Conservation (phyloP, 2,888 invertebrate species). For the Drosophila peninsularis region DNA sequence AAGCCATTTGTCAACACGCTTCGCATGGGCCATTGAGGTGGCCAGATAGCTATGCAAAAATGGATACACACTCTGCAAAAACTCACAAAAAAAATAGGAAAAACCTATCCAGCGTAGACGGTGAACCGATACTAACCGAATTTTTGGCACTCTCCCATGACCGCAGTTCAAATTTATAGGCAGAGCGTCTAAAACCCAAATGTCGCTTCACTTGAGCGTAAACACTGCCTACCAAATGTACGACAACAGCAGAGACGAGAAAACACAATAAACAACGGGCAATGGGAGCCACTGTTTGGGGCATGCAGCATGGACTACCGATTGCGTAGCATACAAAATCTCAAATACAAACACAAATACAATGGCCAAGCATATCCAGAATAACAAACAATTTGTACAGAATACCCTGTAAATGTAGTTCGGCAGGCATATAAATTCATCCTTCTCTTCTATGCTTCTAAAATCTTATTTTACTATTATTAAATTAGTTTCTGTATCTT, state of each 20-base stretch:
- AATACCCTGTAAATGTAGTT: constrained; percentile 22
- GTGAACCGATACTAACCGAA: constrained; percentile 35
- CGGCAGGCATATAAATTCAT: too few relatives aligned
- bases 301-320: constrained; percentile 16
- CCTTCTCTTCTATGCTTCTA: too few relatives aligned
- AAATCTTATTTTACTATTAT: not conserved
- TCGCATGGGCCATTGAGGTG: constrained; percentile 20
- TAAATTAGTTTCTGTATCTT: not conserved
- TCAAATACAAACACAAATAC: constrained; percentile 76
- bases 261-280: constrained; percentile 35
- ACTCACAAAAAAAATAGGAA: constrained; percentile 20
- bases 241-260: constrained; percentile 29
- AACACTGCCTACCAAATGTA: constrained; percentile 69
- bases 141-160: constrained; percentile 41
- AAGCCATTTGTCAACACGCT: constrained; percentile 70
- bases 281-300: constrained; percentile 19
- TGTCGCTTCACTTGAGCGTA: constrained; percentile 79
- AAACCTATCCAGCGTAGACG: constrained; percentile 15
- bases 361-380: constrained; percentile 58
- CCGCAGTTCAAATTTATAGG: constrained; percentile 69
- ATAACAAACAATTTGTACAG: constrained; percentile 22
- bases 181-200: constrained; percentile 61
- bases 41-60: constrained; percentile 53
- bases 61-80: constrained; percentile 37
- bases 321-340: constrained; percentile 29